Percentiles rank a stretch among this genome's conserved stretches.
Evolutionary conservation across 1,140 invertebrate species (phyloP).

Genomic region (Andricus grossulariae): DNA sequence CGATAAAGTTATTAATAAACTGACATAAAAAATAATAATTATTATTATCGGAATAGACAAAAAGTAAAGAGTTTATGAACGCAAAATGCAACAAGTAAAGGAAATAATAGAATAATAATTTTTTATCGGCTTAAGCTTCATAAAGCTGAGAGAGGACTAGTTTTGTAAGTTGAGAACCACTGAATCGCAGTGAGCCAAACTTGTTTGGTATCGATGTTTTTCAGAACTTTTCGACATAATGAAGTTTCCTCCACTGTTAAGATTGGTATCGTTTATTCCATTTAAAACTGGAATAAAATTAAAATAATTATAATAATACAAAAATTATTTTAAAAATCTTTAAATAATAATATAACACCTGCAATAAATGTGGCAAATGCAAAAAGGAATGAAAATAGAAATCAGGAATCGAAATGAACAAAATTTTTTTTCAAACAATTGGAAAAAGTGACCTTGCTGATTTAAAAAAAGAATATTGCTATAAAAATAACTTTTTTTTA

Average conservation of each 20-base stretch:
- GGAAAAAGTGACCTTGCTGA: too few species aligned
- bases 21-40: neutral
- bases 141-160: constrained; percentile 1
- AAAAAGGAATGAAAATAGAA: too few species aligned
- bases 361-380: too few species aligned
- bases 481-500: too few species aligned
- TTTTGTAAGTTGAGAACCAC: constrained; percentile 24
- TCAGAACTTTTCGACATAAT: constrained; percentile 27
- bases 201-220: constrained; percentile 22
- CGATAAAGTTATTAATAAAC: too few species aligned
- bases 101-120: constrained; percentile 13
- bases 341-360: too few species aligned
- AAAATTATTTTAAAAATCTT: too few species aligned
- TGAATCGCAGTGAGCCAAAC: neutral
- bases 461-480: too few species aligned
- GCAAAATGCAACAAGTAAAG: neutral
- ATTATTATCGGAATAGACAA: neutral
- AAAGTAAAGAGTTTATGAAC: neutral
- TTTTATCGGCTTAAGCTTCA: neutral
- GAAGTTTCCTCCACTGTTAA: neutral
- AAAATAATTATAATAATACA: neutral
- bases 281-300: neutral
- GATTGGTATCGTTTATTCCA: neutral
- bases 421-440: too few species aligned
- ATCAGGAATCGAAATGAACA: too few species aligned